phyloP scores from a whole-genome alignment of 1,140 invertebrate species.

The Drosophila funebris region DNA sequence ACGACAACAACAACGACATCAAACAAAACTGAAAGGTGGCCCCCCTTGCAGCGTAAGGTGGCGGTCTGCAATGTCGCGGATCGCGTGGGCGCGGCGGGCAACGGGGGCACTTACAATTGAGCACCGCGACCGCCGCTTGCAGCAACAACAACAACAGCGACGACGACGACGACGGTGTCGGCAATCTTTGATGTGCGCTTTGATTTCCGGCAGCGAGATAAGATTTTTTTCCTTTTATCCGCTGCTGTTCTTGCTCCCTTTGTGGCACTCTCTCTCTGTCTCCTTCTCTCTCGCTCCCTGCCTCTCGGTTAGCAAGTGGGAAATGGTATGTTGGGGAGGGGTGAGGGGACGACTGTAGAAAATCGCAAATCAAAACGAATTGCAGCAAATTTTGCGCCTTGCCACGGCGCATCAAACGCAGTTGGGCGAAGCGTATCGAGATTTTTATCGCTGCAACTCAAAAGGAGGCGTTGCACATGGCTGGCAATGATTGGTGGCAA shows the following conservation, averaged over 20 bases:
- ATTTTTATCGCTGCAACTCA: slow-evolving; percentile 44
- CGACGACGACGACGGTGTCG: slow-evolving; percentile 27
- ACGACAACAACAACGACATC: slow-evolving; percentile 31
- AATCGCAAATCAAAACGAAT: slow-evolving; percentile 67
- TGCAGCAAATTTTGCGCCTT: slow-evolving; percentile 50
- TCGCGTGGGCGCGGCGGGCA: slow-evolving; percentile 19
- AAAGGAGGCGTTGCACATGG: slow-evolving; percentile 39
- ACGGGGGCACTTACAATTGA: slow-evolving; percentile 53
- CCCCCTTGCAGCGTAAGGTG: slow-evolving; percentile 12
- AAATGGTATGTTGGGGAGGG: not conserved
- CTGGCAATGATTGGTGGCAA: not conserved
- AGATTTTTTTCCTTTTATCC: slow-evolving; percentile 53
- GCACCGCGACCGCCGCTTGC: slow-evolving; percentile 3
- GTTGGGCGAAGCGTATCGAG: slow-evolving; percentile 43
- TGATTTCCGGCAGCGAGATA: slow-evolving; percentile 82
- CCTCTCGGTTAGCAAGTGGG: too few species aligned
- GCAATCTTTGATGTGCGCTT: slow-evolving; percentile 79
- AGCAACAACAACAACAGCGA: slow-evolving; percentile 20
- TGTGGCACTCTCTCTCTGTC: slow-evolving; percentile 4
- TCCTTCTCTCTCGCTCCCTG: not conserved
- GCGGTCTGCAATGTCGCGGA: slow-evolving; percentile 3
- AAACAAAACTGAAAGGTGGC: slow-evolving; percentile 40
- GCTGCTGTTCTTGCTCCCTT: slow-evolving; percentile 11
- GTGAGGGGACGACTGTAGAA: not conserved
- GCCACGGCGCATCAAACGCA: slow-evolving; percentile 32